These are phyloP conservation scores for Cephus nigrinus DNA, from an alignment of 2,888 invertebrate genomes.

Conservation along the genomic window DNA sequence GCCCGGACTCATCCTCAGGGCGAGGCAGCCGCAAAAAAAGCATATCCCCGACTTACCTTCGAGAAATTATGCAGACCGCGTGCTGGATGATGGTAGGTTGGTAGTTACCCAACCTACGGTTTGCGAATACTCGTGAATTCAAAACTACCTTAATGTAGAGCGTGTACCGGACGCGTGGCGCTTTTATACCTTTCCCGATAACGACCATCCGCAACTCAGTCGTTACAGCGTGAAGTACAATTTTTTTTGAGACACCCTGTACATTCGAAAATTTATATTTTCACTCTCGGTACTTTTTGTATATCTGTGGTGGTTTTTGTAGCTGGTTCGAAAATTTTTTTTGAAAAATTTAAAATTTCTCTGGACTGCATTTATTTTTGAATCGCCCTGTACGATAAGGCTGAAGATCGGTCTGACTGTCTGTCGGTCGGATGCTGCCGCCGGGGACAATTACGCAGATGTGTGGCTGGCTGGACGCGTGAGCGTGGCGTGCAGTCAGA, in stretches of 20 bases:
- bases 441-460: slow-evolving; percentile 67
- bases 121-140: slow-evolving; percentile 42
- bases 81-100: slow-evolving; percentile 37
- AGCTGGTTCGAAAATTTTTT: not conserved
- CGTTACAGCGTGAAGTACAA: not conserved
- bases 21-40: slow-evolving; percentile 27
- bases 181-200: not conserved
- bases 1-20: slow-evolving; percentile 22
- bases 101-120: slow-evolving; percentile 49
- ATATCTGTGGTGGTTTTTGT: not conserved
- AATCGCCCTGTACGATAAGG: slow-evolving; percentile 43
- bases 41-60: slow-evolving; percentile 26
- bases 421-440: slow-evolving; percentile 58
- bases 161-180: not conserved
- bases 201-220: not conserved
- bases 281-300: not conserved
- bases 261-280: not conserved
- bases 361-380: slow-evolving; percentile 29
- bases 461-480: slow-evolving; percentile 53
- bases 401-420: slow-evolving; percentile 26
- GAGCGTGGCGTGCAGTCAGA: slow-evolving; percentile 45
- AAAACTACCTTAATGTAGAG: slow-evolving; percentile 38
- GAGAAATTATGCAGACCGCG: slow-evolving; percentile 48
- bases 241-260: not conserved
- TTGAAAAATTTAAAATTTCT: not conserved